Conservation (phyloP, 2,888 invertebrate species). For the Lycocerus yunnanus region DNA sequence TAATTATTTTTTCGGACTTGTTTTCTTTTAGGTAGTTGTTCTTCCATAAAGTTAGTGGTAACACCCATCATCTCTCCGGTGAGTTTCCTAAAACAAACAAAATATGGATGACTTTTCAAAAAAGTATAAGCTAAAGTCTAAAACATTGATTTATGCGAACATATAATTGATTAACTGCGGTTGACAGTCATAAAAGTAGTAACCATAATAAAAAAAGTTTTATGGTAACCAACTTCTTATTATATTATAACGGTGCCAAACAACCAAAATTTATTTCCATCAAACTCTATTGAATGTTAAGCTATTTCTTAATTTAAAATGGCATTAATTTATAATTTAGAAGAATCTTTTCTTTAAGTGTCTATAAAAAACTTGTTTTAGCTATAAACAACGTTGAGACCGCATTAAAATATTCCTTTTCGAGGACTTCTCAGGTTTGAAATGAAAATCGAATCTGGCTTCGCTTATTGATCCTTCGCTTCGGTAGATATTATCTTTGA, state of each 20-base stretch:
- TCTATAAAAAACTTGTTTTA: slow-evolving; percentile 4
- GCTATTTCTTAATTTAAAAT: slow-evolving; percentile 3
- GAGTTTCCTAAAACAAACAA: not conserved
- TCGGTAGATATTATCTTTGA: not conserved
- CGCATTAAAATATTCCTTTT: not conserved
- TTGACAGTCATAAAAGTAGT: not conserved
- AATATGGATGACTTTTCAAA: not conserved
- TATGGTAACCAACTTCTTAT: not conserved
- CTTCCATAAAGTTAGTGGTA: not conserved
- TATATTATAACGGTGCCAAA: slow-evolving; percentile 1
- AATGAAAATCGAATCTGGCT: not conserved
- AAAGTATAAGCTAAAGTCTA: not conserved
- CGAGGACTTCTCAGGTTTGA: not conserved
- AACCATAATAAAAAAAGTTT: not conserved
- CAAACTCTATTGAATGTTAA: slow-evolving; percentile 1
- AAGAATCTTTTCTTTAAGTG: not conserved
- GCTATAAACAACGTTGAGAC: not conserved
- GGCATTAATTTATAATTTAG: slow-evolving; percentile 1
- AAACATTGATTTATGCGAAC: not conserved
- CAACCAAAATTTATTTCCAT: not conserved
- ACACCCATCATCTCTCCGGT: not conserved
- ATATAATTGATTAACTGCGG: not conserved
- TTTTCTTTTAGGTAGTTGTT: not conserved
- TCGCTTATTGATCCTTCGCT: not conserved
- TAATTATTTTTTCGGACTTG: slow-evolving; percentile 9